Base-by-base conservation (phyloP, 2,888 invertebrate genomes). In the Trissolcus brochymenae region DNA sequence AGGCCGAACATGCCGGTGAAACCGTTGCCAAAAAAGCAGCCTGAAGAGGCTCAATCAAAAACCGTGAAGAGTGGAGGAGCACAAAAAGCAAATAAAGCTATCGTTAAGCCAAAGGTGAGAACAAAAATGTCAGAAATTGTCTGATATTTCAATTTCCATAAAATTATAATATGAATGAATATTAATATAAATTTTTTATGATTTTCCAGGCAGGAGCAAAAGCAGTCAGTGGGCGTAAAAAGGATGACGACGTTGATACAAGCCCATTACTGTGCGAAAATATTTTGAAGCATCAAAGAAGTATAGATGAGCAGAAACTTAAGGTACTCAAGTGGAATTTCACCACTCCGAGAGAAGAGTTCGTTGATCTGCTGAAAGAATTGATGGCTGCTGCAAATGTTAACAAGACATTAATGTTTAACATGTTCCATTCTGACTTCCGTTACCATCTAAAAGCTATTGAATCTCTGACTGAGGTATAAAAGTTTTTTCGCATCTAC, bases 261-360 rank as follows among this genome's bases (percentile, higher is more conserved):
- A 86, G 86, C 82, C 88, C 87, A 13, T 90, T 96, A 2, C 90
- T 98, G 54, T 93, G 94, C 0, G 92, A 93, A 16, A 97, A 96
- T 86, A 96, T 94, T 85, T 91, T 95, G 59, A 99, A 99, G 89
- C 95, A 96, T 87, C 97, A 98, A 87, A 92, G 99, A 64, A 93
- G 96, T 54, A 94, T 96, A 56, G 99, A 99, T 85, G 99, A 99
- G 87, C 96, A 96, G 84, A 96, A 96, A 88, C 91, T 98, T 70
- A 97, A 97, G 90, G 94, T 95, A 4, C 90, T 98, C 17, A 97
- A 96, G 88, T 98, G 98, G 98, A 97, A 98, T 88, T 99, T 99
- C 86, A 94, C 96, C 0, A 93, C 95, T 0, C 98, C 99, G 0
- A 92, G 97, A 25, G 95, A 95, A 83, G 99, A 99, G 87, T 99